Evolutionary conservation across 2,888 invertebrate genomes (phyloP).

Genomic region (Arge pagana): DNA sequence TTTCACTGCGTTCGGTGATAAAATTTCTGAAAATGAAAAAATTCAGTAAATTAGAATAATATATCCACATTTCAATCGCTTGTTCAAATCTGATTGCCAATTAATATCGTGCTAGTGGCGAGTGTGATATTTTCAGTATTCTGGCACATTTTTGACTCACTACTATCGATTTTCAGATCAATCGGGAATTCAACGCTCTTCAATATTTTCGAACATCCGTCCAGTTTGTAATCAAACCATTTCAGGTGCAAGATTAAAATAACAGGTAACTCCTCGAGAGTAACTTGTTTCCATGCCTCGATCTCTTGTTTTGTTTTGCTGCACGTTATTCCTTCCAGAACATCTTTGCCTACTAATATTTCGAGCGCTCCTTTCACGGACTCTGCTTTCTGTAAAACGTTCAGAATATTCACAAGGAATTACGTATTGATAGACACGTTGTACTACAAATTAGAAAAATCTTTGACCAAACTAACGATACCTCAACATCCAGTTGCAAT

Average conservation of each 20-base stretch:
- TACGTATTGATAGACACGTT: background rate
- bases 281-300: constrained; percentile 88
- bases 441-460: background rate
- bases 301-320: constrained; percentile 80
- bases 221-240: constrained; percentile 87
- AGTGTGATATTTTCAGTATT: too few relatives aligned
- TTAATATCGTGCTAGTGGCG: too few relatives aligned
- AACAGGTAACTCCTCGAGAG: constrained; percentile 86
- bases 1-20: constrained; percentile 71
- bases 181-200: constrained; percentile 90
- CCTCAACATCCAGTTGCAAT: constrained; percentile 92
- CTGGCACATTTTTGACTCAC: constrained; percentile 68
- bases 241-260: constrained; percentile 91
- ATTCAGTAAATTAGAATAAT: too few relatives aligned
- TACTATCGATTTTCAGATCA: constrained; percentile 86
- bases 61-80: too few relatives aligned
- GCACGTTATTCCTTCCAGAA: constrained; percentile 84
- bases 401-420: background rate
- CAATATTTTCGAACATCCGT: constrained; percentile 89
- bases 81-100: too few relatives aligned
- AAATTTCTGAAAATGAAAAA: constrained; percentile 73
- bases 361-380: constrained; percentile 88
- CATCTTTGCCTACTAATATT: constrained; percentile 81
- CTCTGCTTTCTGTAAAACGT: constrained; percentile 70
- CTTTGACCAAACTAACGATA: constrained; percentile 53